Percentiles rank a stretch among this genome's conserved stretches.
Conservation (phyloP, 2,888 invertebrate species). For the Drosophila leonis region DNA sequence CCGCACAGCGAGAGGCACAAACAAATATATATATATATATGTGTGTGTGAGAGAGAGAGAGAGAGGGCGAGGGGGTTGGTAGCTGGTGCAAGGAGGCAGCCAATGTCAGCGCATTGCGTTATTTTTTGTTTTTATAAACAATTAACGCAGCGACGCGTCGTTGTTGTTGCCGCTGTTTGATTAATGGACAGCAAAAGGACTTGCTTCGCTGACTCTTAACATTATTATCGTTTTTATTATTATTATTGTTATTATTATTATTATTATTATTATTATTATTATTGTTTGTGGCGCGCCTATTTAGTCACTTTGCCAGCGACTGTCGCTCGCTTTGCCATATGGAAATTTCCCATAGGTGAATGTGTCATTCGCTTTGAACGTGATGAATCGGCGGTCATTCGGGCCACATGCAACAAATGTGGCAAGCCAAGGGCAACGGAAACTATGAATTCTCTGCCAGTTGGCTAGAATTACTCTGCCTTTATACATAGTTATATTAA, state of each 20-base stretch:
- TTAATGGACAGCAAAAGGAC: conserved; percentile 41
- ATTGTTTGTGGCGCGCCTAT: conserved; percentile 7
- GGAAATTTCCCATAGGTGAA: conserved; percentile 28
- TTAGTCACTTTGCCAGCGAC: background rate
- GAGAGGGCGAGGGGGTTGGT: background rate
- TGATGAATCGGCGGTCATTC: conserved; percentile 5
- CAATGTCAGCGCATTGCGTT: conserved; percentile 31
- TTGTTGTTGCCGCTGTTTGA: conserved; percentile 25
- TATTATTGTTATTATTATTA: conserved; percentile 32
- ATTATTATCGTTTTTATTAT: background rate
- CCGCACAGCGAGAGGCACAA: conserved; percentile 5
- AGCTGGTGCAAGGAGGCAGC: background rate
- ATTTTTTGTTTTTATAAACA: conserved; percentile 57
- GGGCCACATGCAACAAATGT: conserved; percentile 1
- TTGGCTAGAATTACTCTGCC: background rate
- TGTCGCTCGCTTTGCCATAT: conserved; percentile 4
- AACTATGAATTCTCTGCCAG: background rate
- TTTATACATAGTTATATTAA: background rate
- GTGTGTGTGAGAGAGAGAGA: background rate
- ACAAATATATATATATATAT: background rate
- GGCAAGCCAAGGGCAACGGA: background rate
- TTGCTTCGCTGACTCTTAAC: conserved; percentile 3
- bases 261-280: background rate
- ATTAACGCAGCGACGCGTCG: conserved; percentile 51
- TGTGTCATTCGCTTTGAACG: background rate